Conservation (phyloP, 1,140 invertebrate genomes). For the Neodiprion pinetum region DNA sequence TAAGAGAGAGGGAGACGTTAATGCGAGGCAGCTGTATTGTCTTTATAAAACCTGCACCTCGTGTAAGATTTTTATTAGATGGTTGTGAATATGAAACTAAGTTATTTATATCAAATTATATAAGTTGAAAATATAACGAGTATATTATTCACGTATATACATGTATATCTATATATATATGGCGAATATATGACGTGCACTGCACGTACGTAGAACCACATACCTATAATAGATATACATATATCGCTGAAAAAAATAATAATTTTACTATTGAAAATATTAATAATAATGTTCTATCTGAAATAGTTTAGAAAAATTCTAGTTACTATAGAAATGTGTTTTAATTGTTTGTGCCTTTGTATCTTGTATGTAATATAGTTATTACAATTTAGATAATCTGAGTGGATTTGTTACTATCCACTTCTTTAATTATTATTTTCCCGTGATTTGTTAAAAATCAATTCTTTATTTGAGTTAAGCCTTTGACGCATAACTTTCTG, state of each 20-base stretch:
- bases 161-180: neutral
- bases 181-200: neutral
- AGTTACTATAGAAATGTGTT: neutral
- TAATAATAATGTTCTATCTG: neutral
- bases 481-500: too few species aligned
- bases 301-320: neutral
- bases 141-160: too few species aligned
- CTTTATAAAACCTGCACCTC: neutral
- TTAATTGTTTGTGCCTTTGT: conserved; percentile 5
- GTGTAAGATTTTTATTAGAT: conserved; percentile 6
- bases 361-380: neutral
- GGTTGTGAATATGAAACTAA: conserved; percentile 7
- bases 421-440: too few species aligned
- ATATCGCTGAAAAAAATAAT: neutral
- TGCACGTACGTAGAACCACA: neutral
- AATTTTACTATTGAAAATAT: neutral
- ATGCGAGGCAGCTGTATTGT: neutral
- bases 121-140: neutral
- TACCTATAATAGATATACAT: neutral
- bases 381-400: too few species aligned
- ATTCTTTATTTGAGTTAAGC: too few species aligned
- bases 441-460: too few species aligned
- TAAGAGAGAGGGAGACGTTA: neutral
- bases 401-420: too few species aligned
- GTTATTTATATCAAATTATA: conserved; percentile 6